Evolutionary conservation across 1,140 invertebrate genomes (phyloP), one percentile per base, ranked within the genome.

Genomic region (Drosophila dunni): DNA sequence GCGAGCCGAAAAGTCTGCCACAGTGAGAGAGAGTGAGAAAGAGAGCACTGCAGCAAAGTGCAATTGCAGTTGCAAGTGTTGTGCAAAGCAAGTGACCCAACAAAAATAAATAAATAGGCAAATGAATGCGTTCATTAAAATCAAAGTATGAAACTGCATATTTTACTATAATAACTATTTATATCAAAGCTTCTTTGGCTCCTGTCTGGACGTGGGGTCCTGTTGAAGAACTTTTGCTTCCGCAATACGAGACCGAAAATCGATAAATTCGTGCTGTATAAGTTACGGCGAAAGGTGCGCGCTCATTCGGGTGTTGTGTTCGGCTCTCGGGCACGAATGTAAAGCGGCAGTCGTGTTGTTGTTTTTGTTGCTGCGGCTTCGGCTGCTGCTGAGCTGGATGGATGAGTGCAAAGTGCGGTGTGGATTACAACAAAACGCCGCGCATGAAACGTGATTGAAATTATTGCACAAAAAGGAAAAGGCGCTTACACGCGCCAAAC

Each of bases 221-320:
- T 86, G 85, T 65, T 77, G 63, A 73, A 77, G 70, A 64, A 67
- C 57, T 73, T 66, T 73, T 57, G 82, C 84, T 89, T 83, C 84
- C 79, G 84, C 82, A 80, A 77, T 83, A 78, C 56, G 66, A 75
- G 60, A 71, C 61, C 61, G 44, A 88, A 89, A 89, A 89, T 89
- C 84, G 67, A 89, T 89, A 89, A 90, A 79, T 90, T 79, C 84
- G 85, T 89, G 84, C 84, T 89, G 84, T 89, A 89, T 89, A 89
- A 89, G 66, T 88, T 88, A 88, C 77, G 84, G 84, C 84, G 71
- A 88, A 89, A 89, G 84, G 84, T 89, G 84, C 84, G 79, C 83
- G 70, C 60, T 80, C 78, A 61, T 61, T 81, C 62, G 70, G 45
- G 34, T 71, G 40, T 68, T 63, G 54, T 44, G 29, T 44, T 50